Conservation (phyloP, 2,888 invertebrate genomes). For the Drosophila hamatofila region DNA sequence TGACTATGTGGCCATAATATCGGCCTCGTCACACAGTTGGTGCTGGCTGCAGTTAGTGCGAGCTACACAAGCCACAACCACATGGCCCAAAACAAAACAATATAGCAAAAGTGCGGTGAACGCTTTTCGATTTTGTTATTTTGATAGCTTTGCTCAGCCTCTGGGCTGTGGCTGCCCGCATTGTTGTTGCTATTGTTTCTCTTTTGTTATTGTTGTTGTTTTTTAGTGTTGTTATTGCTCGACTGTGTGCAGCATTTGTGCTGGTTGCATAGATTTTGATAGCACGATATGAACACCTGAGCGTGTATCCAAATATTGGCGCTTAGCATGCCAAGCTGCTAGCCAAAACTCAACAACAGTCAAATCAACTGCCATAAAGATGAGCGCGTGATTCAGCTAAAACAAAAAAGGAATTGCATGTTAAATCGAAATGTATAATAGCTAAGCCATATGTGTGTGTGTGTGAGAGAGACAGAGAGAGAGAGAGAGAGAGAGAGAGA, state of each 20-base stretch:
- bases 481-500: neutral
- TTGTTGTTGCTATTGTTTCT: constrained; percentile 30
- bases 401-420: neutral
- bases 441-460: too few relatives aligned
- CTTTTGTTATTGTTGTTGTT: neutral
- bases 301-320: constrained; percentile 62
- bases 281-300: constrained; percentile 62
- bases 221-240: constrained; percentile 9
- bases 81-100: constrained; percentile 51
- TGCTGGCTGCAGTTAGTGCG: constrained; percentile 40
- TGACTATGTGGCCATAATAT: constrained; percentile 65
- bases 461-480: neutral
- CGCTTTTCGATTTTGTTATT: constrained; percentile 70
- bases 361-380: constrained; percentile 28
- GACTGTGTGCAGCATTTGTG: constrained; percentile 34
- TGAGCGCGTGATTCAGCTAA: constrained; percentile 1
- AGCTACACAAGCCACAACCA: constrained; percentile 48
- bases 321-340: constrained; percentile 45
- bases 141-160: constrained; percentile 56
- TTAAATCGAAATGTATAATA: too few relatives aligned
- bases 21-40: constrained; percentile 15
- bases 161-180: constrained; percentile 45
- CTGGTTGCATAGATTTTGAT: constrained; percentile 51
- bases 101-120: constrained; percentile 60
- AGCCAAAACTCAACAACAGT: constrained; percentile 22